phyloP scores from a whole-genome alignment of 2,888 invertebrate species.

The Ichneumon xanthorius region DNA sequence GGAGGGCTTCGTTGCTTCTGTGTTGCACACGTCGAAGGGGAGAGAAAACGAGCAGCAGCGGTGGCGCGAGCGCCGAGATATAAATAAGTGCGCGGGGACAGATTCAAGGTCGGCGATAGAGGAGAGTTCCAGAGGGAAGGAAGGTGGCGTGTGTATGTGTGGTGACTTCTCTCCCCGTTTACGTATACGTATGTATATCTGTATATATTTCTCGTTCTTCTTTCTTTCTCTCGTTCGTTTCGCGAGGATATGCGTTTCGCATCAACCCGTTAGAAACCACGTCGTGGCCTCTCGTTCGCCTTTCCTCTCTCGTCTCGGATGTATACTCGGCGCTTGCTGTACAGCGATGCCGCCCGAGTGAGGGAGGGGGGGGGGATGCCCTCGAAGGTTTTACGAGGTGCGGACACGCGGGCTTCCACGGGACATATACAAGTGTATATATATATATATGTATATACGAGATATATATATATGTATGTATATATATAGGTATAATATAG shows the following conservation, averaged over 20 bases:
- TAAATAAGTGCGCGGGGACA: slow-evolving; percentile 62
- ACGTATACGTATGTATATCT: not conserved
- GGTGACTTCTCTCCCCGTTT: slow-evolving; percentile 11
- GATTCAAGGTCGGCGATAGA: slow-evolving; percentile 66
- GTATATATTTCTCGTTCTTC: slow-evolving; percentile 24
- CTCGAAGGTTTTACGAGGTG: slow-evolving; percentile 72
- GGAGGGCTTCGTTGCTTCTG: slow-evolving; percentile 20
- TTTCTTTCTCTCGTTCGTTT: slow-evolving; percentile 34
- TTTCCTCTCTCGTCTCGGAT: not conserved
- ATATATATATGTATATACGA: slow-evolving; percentile 8
- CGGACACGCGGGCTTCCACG: slow-evolving; percentile 55
- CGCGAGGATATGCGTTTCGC: slow-evolving; percentile 17
- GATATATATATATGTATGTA: not conserved
- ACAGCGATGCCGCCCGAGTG: not conserved
- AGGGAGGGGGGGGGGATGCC: not conserved
- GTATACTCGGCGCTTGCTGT: not conserved
- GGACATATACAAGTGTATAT: not conserved
- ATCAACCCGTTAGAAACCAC: slow-evolving; percentile 26
- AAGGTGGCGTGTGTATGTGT: slow-evolving; percentile 14
- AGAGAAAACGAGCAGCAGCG: slow-evolving; percentile 4
- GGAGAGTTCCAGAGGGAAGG: slow-evolving; percentile 61
- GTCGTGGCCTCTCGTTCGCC: slow-evolving; percentile 2
- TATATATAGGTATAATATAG: slow-evolving; percentile 56
- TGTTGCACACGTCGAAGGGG: slow-evolving; percentile 40
- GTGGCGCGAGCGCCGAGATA: slow-evolving; percentile 51